Evolutionary conservation across 1,140 invertebrate genomes (phyloP), one percentile per base, ranked within the genome.

Genomic region (Augochlora pura): DNA sequence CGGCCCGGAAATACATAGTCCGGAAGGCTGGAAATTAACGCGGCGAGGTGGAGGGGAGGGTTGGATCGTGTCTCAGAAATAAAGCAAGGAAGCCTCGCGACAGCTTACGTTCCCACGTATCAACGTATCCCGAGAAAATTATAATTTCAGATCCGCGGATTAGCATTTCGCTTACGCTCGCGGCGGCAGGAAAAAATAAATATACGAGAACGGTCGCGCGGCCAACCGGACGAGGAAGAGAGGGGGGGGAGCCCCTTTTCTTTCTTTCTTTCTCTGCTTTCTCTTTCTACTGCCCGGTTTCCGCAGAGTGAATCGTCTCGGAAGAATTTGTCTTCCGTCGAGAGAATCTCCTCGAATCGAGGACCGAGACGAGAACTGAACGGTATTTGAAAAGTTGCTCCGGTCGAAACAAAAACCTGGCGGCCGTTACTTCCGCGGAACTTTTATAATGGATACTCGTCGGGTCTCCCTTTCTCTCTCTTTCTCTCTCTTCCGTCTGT

Each of bases 111-210:
- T 10, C 23, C 54, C 42, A 52, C 59, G 42, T 71, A 62, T 77
- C 62, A 71, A 27, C 67, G 27, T 63, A 63, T 77, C 46, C 66
- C 6, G 54, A 27, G 57, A 49, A n/a, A 77, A 77, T 77, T 77
- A 77, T 46, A 77, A 77, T 77, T 77, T 77, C 27, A 77, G 57
- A 77, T 77, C 32, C 10, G n/a, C 12, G 16, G 18, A 77, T 77
- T 77, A 77, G 57, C 75, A 77, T 77, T 70, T 77, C 42, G 49
- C 67, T 77, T 77, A 70, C 75, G 75, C 62, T 10, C 49, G 65
- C 6, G 12, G 16, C n/a, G 12, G 6, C n/a, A n/a, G 42, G 23
- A 23, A 46, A 77, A 77, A 70, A 72, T 77, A 67, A 77, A 77
- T 77, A 77, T 77, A 77, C 66, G 52, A 70, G 49, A 6, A 32